Evolutionary conservation across 2,888 invertebrate genomes (phyloP).

Genomic region (Venustoraphidia nigricollis): DNA sequence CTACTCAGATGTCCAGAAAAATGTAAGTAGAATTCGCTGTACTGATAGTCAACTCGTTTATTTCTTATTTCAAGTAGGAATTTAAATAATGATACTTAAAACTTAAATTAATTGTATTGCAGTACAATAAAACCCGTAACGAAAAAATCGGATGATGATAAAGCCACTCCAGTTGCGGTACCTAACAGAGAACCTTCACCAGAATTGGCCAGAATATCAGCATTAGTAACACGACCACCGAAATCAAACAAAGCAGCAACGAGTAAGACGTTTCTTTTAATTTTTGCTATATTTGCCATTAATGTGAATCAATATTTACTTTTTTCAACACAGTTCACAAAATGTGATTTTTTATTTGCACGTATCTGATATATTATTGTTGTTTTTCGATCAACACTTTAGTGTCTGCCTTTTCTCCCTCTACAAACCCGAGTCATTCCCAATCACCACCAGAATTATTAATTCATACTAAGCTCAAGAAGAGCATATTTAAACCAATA

Average conservation of each 20-base stretch:
- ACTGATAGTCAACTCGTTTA: no score
- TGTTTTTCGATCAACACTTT: no score
- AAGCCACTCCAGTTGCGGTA: slow-evolving; percentile 22
- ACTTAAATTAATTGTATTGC: slow-evolving; percentile 1
- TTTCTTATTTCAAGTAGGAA: neutral
- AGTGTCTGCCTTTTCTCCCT: no score
- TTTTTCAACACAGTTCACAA: no score
- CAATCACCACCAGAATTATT: neutral
- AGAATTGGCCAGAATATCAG: slow-evolving; percentile 69
- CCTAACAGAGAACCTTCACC: slow-evolving; percentile 52
- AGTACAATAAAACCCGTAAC: slow-evolving; percentile 53
- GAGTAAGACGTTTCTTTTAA: neutral
- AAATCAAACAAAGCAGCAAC: slow-evolving; percentile 37
- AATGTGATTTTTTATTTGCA: no score
- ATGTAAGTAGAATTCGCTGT: slow-evolving; percentile 29
- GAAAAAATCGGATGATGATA: slow-evolving; percentile 39
- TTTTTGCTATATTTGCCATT: no score
- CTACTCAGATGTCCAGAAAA: slow-evolving; percentile 38
- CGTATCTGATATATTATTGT: no score
- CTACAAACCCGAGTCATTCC: no score
- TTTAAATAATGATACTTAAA: neutral
- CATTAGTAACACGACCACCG: slow-evolving; percentile 66
- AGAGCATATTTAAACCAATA: slow-evolving; percentile 23
- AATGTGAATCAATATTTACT: no score
- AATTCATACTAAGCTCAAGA: slow-evolving; percentile 20